Evolutionary conservation across 2,113 vertebrate genomes (phyloP).

Genomic region (Meriones unguiculatus): DNA sequence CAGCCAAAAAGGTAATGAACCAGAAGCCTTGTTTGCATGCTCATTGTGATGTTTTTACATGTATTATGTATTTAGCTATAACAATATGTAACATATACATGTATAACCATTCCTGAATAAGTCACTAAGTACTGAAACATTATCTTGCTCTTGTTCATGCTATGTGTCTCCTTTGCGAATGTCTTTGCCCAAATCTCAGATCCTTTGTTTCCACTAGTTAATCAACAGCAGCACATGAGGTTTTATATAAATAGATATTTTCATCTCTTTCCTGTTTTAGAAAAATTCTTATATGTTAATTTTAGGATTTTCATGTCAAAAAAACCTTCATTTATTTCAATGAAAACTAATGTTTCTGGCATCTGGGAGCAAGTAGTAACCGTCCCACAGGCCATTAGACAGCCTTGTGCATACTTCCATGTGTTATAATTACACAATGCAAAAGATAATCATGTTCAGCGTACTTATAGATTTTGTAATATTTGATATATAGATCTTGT

Average conservation of each 20-base stretch:
- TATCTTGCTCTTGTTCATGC: neutral
- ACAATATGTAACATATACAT: neutral
- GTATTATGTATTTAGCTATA: neutral
- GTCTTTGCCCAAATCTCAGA: neutral
- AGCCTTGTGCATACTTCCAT: neutral
- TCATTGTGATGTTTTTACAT: neutral
- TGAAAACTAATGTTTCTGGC: neutral
- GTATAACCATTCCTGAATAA: neutral
- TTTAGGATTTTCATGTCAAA: neutral
- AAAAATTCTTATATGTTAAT: neutral
- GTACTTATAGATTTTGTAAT: neutral
- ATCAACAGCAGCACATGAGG: neutral
- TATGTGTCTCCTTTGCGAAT: neutral
- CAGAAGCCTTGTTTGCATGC: neutral
- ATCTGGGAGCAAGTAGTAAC: neutral
- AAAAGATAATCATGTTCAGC: neutral
- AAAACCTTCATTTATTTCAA: neutral
- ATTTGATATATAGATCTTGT: neutral
- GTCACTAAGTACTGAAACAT: neutral
- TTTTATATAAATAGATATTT: constrained; percentile 2
- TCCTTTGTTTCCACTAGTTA: neutral
- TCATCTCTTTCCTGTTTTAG: neutral
- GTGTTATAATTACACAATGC: neutral
- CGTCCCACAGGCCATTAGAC: neutral
- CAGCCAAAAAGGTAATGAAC: neutral